These are phyloP conservation scores for Theodoxus fluviatilis DNA, from an alignment of 2,888 invertebrate genomes.

Conservation along the genomic window DNA sequence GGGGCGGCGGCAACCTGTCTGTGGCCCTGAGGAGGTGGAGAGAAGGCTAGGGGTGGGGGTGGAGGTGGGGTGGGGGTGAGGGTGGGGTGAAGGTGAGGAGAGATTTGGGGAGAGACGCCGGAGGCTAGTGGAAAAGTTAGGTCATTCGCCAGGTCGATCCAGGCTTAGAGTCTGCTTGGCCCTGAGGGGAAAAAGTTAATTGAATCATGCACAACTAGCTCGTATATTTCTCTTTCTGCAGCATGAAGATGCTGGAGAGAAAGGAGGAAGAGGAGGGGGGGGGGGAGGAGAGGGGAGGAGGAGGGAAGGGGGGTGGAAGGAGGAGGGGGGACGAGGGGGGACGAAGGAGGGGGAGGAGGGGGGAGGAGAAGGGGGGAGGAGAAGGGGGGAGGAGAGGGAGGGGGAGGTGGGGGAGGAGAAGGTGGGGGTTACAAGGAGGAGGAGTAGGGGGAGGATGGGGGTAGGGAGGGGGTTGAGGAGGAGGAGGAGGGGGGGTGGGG, in stretches of 20 bases:
- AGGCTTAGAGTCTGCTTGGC: background rate
- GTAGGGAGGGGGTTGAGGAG: background rate
- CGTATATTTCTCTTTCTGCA: no score
- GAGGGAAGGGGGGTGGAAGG: background rate
- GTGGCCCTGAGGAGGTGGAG: no score
- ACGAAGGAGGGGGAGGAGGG: background rate
- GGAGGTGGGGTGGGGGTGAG: no score
- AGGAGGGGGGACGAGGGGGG: background rate
- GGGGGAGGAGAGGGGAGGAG: background rate
- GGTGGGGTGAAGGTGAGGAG: no score
- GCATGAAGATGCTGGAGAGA: no score
- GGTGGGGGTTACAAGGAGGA: background rate
- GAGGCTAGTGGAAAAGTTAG: background rate
- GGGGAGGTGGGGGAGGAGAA: background rate
- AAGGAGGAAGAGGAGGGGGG: constrained; percentile 12
- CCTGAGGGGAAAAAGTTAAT: no score
- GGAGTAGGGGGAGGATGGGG: background rate
- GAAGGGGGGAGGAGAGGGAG: background rate
- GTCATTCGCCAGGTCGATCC: background rate
- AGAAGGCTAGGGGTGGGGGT: no score
- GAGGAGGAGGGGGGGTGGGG: background rate
- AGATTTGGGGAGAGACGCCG: no score
- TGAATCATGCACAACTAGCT: no score
- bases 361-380: background rate
- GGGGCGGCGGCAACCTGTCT: no score